phyloP scores from a whole-genome alignment of 2,113 vertebrate genomes.

The Scomber scombrus region DNA sequence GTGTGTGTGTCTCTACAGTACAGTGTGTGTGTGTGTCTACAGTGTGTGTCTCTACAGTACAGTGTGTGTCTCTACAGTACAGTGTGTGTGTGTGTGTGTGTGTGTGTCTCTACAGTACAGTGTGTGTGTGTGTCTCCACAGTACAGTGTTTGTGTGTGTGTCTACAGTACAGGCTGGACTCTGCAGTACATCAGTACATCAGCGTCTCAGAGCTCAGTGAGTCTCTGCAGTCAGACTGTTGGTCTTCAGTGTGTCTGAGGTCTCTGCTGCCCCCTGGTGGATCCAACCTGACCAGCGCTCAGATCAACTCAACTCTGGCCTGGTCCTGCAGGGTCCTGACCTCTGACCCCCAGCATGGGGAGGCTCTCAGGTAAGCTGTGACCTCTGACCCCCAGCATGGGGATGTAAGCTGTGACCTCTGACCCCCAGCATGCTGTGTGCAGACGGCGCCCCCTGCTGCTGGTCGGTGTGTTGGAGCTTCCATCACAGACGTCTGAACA shows the following conservation, averaged over 20 bases:
- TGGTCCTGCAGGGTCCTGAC: constrained; percentile 81
- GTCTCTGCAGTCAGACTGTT: constrained; percentile 73
- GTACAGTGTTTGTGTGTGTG: constrained; percentile 20
- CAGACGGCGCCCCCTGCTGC: constrained; percentile 68
- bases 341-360: constrained; percentile 36
- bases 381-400: not conserved
- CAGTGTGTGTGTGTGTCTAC: not conserved
- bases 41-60: not conserved
- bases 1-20: constrained; percentile 54
- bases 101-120: not conserved
- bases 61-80: not conserved
- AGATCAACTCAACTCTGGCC: constrained; percentile 84
- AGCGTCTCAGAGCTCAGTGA: constrained; percentile 71
- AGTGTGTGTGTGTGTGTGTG: not conserved
- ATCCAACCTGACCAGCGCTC: constrained; percentile 70
- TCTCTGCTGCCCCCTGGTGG: constrained; percentile 80
- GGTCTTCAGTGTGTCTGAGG: constrained; percentile 76
- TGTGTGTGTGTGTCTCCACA: not conserved
- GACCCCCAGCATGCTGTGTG: too few relatives aligned
- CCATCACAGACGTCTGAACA: constrained; percentile 25
- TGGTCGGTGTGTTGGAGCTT: constrained; percentile 75
- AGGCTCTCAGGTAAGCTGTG: constrained; percentile 34
- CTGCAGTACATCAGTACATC: constrained; percentile 66
- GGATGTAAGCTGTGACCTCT: not conserved
- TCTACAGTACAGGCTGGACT: constrained; percentile 78